phyloP scores from a whole-genome alignment of 2,113 vertebrate species.

The Rostratula benghalensis region DNA sequence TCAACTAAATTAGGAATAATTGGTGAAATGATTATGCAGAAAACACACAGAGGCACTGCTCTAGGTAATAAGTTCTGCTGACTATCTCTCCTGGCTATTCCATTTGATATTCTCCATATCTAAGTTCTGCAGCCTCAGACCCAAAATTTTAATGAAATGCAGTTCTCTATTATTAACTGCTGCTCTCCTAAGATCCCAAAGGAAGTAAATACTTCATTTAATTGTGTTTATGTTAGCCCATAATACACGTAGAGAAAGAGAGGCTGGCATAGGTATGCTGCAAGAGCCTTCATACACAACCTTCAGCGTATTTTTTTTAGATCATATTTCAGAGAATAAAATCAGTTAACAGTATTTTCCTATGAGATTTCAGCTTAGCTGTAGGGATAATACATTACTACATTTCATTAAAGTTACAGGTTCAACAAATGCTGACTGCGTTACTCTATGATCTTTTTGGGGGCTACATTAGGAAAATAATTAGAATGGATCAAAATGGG shows the following conservation, averaged over 20 bases:
- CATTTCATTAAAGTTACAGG: slow-evolving; percentile 59
- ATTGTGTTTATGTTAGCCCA: slow-evolving; percentile 36
- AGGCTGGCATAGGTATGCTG: neutral
- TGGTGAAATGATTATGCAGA: slow-evolving; percentile 37
- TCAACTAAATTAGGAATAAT: slow-evolving; percentile 45
- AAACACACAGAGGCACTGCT: neutral
- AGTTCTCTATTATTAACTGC: slow-evolving; percentile 38
- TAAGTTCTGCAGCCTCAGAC: slow-evolving; percentile 42
- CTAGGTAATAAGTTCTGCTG: slow-evolving; percentile 14
- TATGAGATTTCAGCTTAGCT: slow-evolving; percentile 46
- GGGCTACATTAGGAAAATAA: slow-evolving; percentile 28
- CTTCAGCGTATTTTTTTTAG: neutral
- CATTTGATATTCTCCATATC: slow-evolving; percentile 44
- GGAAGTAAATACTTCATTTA: slow-evolving; percentile 56
- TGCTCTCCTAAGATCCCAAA: slow-evolving; percentile 42
- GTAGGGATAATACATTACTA: slow-evolving; percentile 40
- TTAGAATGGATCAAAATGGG: slow-evolving; percentile 27
- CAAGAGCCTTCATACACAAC: neutral
- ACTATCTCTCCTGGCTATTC: slow-evolving; percentile 56
- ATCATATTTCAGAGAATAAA: slow-evolving; percentile 48
- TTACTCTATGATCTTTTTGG: neutral
- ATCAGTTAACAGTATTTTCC: slow-evolving; percentile 40
- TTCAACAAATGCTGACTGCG: slow-evolving; percentile 50
- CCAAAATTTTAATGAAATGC: slow-evolving; percentile 54
- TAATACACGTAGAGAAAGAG: neutral